Conservation (phyloP, 2,888 invertebrate genomes). For the Drosophila aldrichi region DNA sequence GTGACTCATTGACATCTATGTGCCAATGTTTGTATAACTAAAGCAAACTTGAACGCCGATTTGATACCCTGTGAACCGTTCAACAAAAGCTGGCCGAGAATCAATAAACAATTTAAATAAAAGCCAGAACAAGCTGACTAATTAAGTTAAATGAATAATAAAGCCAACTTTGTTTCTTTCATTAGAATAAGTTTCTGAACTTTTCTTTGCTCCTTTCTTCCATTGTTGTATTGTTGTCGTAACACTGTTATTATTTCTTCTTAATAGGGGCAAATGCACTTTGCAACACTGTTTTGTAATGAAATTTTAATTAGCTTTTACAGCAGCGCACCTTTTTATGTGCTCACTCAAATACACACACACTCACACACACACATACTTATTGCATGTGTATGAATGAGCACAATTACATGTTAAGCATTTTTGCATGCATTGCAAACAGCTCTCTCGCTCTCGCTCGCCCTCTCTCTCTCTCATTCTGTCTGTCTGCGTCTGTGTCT, state of each 20-base stretch:
- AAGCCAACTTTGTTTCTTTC: not conserved
- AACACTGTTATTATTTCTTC: conserved; percentile 14
- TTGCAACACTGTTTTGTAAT: conserved; percentile 52
- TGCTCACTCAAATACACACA: conserved; percentile 3
- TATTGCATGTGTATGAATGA: not conserved
- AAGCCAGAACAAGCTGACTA: not conserved
- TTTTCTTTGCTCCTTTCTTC: not conserved
- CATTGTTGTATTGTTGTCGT: conserved; percentile 21
- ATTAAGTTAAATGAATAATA: conserved; percentile 1
- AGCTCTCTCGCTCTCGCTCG: no score
- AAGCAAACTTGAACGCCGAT: fast-evolving
- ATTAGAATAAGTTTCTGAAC: conserved; percentile 1
- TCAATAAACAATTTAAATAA: not conserved
- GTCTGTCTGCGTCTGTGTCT: not conserved
- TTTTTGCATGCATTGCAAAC: conserved; percentile 19
- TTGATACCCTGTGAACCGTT: conserved; percentile 1
- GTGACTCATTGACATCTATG: conserved; percentile 6
- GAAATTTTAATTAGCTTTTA: conserved; percentile 69
- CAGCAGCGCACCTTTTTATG: conserved; percentile 13
- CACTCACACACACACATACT: not conserved
- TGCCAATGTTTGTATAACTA: fast-evolving
- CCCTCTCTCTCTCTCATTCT: not conserved
- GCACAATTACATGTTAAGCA: conserved; percentile 30
- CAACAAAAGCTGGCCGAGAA: not conserved
- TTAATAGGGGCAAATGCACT: conserved; percentile 24